These are phyloP conservation scores for Musca vetustissima DNA, from an alignment of 1,140 invertebrate species.

Conservation along the genomic window DNA sequence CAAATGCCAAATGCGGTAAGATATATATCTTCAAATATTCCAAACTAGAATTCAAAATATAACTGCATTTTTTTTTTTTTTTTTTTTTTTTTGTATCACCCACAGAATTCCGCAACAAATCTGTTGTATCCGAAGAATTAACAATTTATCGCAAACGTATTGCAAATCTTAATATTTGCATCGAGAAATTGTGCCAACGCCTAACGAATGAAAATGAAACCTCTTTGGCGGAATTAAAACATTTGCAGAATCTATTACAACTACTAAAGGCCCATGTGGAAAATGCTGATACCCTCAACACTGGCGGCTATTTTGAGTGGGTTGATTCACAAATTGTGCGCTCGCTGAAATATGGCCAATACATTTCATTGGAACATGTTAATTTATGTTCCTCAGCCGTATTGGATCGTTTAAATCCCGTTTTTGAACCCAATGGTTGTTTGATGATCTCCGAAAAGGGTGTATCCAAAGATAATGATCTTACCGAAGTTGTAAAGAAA, in stretches of 20 bases:
- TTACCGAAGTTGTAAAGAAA: conserved; percentile 75
- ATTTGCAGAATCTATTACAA: conserved; percentile 25
- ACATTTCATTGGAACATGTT: conserved; percentile 80
- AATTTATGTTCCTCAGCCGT: conserved; percentile 97
- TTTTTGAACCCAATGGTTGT: conserved; percentile 90
- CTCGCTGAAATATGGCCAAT: conserved; percentile 49
- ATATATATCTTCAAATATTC: background rate
- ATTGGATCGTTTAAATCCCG: conserved; percentile 91
- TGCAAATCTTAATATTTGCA: conserved; percentile 31
- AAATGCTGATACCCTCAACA: conserved; percentile 65
- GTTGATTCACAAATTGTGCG: conserved; percentile 92
- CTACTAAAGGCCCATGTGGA: conserved; percentile 38
- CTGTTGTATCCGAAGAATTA: conserved; percentile 37
- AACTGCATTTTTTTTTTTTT: background rate
- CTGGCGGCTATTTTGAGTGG: conserved; percentile 95
- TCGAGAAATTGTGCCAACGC: conserved; percentile 26
- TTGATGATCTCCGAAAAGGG: conserved; percentile 92
- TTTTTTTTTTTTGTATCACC: no score
- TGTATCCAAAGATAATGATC: conserved; percentile 65
- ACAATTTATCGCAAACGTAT: conserved; percentile 37
- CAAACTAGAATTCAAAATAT: background rate
- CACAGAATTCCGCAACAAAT: background rate
- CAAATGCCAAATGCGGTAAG: conserved; percentile 36
- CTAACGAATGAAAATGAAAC: background rate
- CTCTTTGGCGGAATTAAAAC: background rate